phyloP scores from a whole-genome alignment of 1,140 invertebrate genomes.

The Chionoecetes opilio region DNA sequence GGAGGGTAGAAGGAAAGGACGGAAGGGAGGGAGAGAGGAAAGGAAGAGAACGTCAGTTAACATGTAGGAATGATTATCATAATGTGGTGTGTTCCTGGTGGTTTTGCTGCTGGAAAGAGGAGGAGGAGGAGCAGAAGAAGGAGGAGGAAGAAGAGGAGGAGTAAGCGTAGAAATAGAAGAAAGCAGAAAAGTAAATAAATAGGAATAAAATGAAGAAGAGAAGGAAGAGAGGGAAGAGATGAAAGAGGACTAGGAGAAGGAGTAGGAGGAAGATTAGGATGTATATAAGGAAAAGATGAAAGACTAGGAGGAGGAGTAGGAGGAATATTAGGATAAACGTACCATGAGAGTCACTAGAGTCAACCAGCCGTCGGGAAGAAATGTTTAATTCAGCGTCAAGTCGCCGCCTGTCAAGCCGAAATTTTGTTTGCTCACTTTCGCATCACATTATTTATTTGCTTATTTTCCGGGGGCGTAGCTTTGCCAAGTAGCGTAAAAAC shows the following conservation, averaged over 20 bases:
- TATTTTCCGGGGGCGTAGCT: not conserved
- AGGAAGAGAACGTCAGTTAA: not conserved
- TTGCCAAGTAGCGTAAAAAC: not conserved
- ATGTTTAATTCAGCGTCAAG: slow-evolving; percentile 19
- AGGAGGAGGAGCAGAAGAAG: not conserved
- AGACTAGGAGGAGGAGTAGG: not conserved
- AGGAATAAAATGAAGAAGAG: too few species aligned
- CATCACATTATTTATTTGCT: slow-evolving; percentile 30
- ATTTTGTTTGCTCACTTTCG: slow-evolving; percentile 29
- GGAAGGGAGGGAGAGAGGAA: not conserved
- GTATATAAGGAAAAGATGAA: not conserved
- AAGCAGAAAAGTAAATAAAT: too few species aligned
- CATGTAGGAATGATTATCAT: slow-evolving; percentile 9
- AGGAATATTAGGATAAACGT: not conserved
- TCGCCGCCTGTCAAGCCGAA: not conserved
- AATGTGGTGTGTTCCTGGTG: not conserved
- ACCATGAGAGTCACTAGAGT: slow-evolving; percentile 3
- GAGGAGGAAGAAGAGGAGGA: not conserved
- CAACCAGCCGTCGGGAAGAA: slow-evolving; percentile 4
- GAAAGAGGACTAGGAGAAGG: not conserved
- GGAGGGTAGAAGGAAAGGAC: not conserved
- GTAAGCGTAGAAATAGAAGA: not conserved
- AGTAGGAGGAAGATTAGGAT: not conserved
- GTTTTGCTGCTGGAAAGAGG: not conserved
- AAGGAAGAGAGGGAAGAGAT: not conserved